These are phyloP conservation scores for Rhinopomastus cyanomelas DNA, from an alignment of 2,113 vertebrate genomes.

Conservation along the genomic window DNA sequence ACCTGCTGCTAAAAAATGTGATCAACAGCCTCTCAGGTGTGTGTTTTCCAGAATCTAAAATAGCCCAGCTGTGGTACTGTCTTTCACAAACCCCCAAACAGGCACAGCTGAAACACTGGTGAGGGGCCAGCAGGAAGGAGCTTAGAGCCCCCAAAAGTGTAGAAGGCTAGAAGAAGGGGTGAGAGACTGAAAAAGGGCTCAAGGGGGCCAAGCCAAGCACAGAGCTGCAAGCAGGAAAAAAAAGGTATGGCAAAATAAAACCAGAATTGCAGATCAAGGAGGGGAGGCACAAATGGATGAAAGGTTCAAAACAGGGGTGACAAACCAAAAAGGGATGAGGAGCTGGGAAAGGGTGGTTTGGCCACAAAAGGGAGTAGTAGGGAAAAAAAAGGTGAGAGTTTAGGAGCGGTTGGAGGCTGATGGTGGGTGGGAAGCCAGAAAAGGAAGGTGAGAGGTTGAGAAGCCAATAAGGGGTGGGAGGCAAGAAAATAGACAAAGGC, in stretches of 20 bases:
- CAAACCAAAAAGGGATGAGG: neutral
- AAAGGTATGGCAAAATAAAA: neutral
- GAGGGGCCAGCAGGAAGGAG: neutral
- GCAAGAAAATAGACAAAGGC: neutral
- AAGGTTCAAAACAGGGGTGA: neutral
- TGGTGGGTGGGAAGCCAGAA: neutral
- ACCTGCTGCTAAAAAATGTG: slow-evolving; percentile 43
- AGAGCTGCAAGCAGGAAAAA: neutral
- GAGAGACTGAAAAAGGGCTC: neutral
- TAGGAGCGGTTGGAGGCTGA: neutral
- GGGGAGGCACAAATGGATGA: neutral
- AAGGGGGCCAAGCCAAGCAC: neutral
- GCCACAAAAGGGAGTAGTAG: neutral
- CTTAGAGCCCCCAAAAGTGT: neutral
- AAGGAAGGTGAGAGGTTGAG: neutral
- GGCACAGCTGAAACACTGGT: neutral
- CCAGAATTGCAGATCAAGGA: neutral
- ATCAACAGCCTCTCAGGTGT: slow-evolving; percentile 48
- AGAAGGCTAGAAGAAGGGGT: neutral
- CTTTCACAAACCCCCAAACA: neutral
- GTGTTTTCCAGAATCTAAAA: slow-evolving; percentile 39
- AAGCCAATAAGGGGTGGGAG: neutral
- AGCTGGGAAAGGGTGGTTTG: neutral
- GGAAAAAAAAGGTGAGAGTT: neutral
- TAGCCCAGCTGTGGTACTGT: neutral